Percentiles rank a stretch among this genome's conserved stretches.
Conservation (phyloP, 2,113 vertebrate genomes). For the Semnopithecus entellus region DNA sequence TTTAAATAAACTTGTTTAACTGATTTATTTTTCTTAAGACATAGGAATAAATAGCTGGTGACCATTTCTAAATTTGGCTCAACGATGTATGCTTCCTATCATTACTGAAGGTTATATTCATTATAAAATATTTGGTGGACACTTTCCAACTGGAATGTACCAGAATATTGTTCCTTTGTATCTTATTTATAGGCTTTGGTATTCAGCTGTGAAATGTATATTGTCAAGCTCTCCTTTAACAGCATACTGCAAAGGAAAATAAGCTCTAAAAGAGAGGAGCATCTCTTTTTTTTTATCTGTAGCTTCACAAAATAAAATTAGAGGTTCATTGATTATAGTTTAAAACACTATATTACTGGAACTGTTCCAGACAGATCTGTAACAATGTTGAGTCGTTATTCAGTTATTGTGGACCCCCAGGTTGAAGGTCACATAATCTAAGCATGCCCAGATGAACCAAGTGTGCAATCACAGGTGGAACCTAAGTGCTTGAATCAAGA, state of each 20-base stretch:
- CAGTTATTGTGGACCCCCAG: background rate
- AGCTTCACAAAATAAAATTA: background rate
- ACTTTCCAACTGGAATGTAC: rapidly evolving
- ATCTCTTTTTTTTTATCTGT: background rate
- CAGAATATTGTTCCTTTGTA: rapidly evolving
- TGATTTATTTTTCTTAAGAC: background rate
- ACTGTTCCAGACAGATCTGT: background rate
- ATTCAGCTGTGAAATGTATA: background rate
- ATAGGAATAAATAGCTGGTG: background rate
- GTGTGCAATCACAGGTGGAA: background rate
- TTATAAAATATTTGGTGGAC: background rate
- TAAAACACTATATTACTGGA: background rate
- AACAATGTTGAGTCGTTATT: background rate
- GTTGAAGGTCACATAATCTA: background rate
- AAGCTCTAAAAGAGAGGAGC: background rate
- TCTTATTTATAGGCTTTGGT: background rate
- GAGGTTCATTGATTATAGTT: background rate
- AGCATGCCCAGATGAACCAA: background rate
- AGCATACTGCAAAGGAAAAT: background rate
- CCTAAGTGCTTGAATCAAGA: background rate
- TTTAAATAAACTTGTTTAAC: background rate
- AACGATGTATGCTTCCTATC: background rate
- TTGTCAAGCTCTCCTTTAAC: background rate
- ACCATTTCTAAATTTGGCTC: slow-evolving; percentile 1
- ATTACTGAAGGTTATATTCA: background rate